Base-by-base conservation (phyloP, 2,888 invertebrate species). In the Caenorhabditis sp. region DNA sequence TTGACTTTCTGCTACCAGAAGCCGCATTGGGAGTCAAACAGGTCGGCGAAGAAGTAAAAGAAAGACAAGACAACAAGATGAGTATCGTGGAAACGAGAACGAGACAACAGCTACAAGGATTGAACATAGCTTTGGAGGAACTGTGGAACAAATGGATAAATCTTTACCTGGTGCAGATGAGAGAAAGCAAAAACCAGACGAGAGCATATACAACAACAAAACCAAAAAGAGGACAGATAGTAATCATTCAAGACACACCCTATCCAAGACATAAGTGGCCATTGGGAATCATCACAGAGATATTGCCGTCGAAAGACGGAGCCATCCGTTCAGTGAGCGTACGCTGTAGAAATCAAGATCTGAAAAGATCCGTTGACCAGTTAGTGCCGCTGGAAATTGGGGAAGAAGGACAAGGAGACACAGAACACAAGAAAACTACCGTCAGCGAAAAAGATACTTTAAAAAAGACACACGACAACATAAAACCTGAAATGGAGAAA, bases 341-440 rank as follows among this genome's bases (percentile, higher is more conserved):
- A 9, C 37, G 37, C 7, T 37, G 41, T 17, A 37, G 13, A 13
- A 9, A n/a, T 4, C 5, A 37, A n/a, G 37, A 9, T 4, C 5
- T 37, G 7, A 37, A 6, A 37, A 6, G 37, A 13, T 46, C 46
- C 1, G n/a, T 46, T 2, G 26, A 46, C 13, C 46, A 46, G 6
- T n/a, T 26, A 13, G n/a, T 46, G 1, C 46, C 46, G n/a, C 46
- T 46, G n/a, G 46, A 46, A 8, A 46, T 46, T 6, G 46, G n/a
- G n/a, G n/a, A n/a, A n/a, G n/a, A n/a, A n/a, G n/a, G n/a, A n/a
- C n/a, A n/a, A n/a, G n/a, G n/a, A n/a, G n/a, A n/a, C n/a, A n/a
- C n/a, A n/a, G n/a, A n/a, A n/a, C n/a, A n/a, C n/a, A n/a, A n/a
- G n/a, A n/a, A n/a, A n/a, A n/a, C n/a, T n/a, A n/a, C n/a, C n/a